These are phyloP conservation scores for Scortum barcoo DNA, from an alignment of 2,113 vertebrate genomes.

Conservation along the genomic window DNA sequence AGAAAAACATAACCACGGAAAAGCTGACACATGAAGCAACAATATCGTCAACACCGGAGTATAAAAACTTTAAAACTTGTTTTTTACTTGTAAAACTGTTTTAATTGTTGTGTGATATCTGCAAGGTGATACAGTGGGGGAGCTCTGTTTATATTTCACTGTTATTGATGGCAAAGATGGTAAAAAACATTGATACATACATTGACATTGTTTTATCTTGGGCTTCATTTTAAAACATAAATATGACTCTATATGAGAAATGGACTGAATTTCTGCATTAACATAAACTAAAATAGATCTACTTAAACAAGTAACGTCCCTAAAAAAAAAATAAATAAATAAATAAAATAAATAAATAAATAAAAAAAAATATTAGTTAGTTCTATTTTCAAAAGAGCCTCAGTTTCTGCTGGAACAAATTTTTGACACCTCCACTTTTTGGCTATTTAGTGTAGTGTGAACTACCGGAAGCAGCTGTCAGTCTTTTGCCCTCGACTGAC, in stretches of 20 bases:
- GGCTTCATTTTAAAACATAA: background rate
- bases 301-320: too few relatives aligned
- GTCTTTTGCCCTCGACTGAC: conserved; percentile 56
- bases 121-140: background rate
- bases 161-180: too few relatives aligned
- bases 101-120: background rate
- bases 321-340: too few relatives aligned
- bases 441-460: conserved; percentile 19
- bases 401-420: conserved; percentile 12
- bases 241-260: background rate
- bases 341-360: too few relatives aligned
- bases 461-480: conserved; percentile 54
- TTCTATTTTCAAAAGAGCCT: background rate
- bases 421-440: conserved; percentile 17
- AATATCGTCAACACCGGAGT: background rate
- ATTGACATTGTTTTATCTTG: background rate
- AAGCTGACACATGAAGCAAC: background rate
- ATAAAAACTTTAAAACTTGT: background rate
- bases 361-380: too few relatives aligned
- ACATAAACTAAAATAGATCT: background rate
- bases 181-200: too few relatives aligned
- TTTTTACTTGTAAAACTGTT: background rate
- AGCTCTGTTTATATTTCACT: background rate
- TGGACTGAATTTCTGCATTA: background rate
- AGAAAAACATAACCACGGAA: background rate